A percentile compares a stretch with the other conserved stretches of the same genome.
These are phyloP conservation scores for Nymphalis polychloros DNA, from an alignment of 2,888 invertebrate species.

Conservation along the genomic window DNA sequence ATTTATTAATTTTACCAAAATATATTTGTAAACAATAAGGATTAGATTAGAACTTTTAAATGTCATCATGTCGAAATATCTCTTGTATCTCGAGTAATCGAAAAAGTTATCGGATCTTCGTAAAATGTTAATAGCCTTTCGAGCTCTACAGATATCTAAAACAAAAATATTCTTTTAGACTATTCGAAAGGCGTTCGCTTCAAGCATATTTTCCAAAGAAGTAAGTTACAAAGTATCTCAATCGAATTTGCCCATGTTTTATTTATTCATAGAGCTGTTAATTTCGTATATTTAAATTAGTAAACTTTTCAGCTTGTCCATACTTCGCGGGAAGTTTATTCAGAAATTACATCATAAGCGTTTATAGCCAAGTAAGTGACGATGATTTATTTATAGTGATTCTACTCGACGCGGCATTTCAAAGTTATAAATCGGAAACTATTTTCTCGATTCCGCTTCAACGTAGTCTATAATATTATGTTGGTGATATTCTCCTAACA, in stretches of 20 bases:
- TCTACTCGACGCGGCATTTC: no score
- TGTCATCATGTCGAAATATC: slow-evolving; percentile 21
- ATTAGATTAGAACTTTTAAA: slow-evolving; percentile 8
- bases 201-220: slow-evolving; percentile 15
- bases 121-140: slow-evolving; percentile 28
- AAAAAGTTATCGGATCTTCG: slow-evolving; percentile 31
- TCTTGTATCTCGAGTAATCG: slow-evolving; percentile 25
- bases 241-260: slow-evolving; percentile 17
- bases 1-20: background rate
- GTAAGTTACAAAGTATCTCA: slow-evolving; percentile 15
- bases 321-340: no score
- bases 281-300: slow-evolving; percentile 20
- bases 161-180: slow-evolving; percentile 22
- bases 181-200: slow-evolving; percentile 21
- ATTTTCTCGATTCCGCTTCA: no score
- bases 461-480: no score
- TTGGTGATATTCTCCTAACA: no score
- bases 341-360: slow-evolving; percentile 10
- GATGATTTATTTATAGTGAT: no score
- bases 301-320: background rate
- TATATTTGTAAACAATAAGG: background rate
- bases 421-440: no score
- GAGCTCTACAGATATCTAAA: slow-evolving; percentile 26
- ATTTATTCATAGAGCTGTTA: slow-evolving; percentile 25
- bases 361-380: slow-evolving; percentile 8